A percentile compares a stretch with the other conserved stretches of the same genome.
These are phyloP conservation scores for Aculops lycopersici DNA, from an alignment of 1,140 invertebrate genomes.

Conservation along the genomic window DNA sequence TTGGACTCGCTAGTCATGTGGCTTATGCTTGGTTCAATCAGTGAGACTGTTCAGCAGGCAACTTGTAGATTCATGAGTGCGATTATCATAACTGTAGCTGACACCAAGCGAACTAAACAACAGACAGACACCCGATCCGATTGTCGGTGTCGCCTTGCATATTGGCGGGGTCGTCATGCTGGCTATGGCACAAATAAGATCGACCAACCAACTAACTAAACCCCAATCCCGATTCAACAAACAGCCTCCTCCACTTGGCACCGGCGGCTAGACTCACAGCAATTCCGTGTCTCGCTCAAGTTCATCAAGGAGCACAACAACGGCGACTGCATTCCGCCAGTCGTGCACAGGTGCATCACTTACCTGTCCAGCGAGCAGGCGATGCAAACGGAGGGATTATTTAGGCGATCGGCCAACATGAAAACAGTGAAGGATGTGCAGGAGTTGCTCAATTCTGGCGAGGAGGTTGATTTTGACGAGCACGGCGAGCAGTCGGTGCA, in stretches of 20 bases:
- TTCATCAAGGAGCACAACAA: constrained; percentile 60
- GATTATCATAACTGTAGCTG: no score
- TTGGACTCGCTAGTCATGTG: no score
- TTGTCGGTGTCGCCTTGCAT: no score
- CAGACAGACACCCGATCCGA: no score
- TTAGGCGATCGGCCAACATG: constrained; percentile 57
- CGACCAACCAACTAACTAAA: no score
- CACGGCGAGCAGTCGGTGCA: constrained; percentile 32
- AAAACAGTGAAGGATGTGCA: constrained; percentile 49
- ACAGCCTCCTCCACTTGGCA: not conserved
- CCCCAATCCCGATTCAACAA: no score
- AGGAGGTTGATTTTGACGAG: constrained; percentile 30
- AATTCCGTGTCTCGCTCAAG: constrained; percentile 67
- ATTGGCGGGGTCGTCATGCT: no score
- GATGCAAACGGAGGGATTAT: constrained; percentile 74
- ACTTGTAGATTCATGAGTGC: no score
- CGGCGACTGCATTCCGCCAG: constrained; percentile 45
- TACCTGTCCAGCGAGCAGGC: constrained; percentile 19
- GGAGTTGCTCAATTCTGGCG: constrained; percentile 31
- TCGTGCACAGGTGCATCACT: constrained; percentile 36
- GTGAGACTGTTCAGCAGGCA: no score
- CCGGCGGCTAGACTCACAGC: constrained; percentile 33
- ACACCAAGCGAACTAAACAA: no score
- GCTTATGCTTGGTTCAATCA: no score
- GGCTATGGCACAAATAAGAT: no score